Evolutionary conservation across 2,888 invertebrate species (phyloP), one percentile per base, ranked within the genome.

Genomic region (Scaptomyza tumidula): DNA sequence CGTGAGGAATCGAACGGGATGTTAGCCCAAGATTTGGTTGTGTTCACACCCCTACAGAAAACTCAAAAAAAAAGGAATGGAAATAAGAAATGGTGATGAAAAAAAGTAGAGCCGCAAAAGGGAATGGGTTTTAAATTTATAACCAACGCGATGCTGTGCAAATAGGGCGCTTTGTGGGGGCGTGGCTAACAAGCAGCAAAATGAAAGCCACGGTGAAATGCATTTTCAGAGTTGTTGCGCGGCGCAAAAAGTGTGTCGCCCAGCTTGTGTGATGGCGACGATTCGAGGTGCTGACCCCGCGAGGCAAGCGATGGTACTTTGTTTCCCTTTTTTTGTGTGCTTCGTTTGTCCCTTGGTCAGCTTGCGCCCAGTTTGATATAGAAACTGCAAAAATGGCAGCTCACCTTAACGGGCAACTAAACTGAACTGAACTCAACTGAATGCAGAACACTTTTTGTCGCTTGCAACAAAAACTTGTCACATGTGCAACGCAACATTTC

Each of bases 401-500:
- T 86, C 88, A 88, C 81, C 81, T 80, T 86, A 88, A 75, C 84
- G 68, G 70, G 39, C 67, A 74, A 59, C 78, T 77, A 70, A 74
- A 79, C 86, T 71, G 57, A 76, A 73, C 83, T 73, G 67, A 69
- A 67, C 72, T 70, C 63, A 82, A 67, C 71, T 72, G 70, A 64
- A 52, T 24, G 57, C 52, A 43, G 67, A 59, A 77, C 44, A 53
- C 49, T 81, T 81, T 81, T 86, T 81, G 81, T 53, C 56, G 49
- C 75, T 75, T 67, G 66, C 75, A 76, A 49, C 50, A 77, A 78
- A 87, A 82, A 76, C 74, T 88, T 83, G 88, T 83, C 88, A 83
- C 88, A 85, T 83, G 76, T 85, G 88, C 82, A 78, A 75, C 79
- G 82, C 82, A 85, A 87, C 85, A 87, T 82, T 78, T 87, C 78